Conservation (phyloP, 2,888 invertebrate species). For the Drosophila koepferae region DNA sequence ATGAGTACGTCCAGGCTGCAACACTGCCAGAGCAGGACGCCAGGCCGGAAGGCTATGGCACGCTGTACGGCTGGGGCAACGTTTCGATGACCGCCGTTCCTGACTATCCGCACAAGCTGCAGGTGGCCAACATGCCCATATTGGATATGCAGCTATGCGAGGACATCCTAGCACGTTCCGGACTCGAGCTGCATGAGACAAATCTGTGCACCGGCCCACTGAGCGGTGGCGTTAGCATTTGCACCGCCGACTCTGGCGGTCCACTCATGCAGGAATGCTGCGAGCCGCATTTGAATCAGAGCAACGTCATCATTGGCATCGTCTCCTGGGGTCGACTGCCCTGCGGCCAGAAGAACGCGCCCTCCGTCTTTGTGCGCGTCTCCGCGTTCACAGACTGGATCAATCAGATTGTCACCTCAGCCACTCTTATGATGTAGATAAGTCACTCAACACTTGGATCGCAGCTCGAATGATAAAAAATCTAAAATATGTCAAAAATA, state of each 20-base stretch:
- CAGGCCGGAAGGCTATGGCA: slow-evolving; percentile 78
- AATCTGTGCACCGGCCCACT: slow-evolving; percentile 84
- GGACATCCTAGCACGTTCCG: slow-evolving; percentile 76
- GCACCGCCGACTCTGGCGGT: slow-evolving; percentile 84
- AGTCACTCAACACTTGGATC: slow-evolving; percentile 13
- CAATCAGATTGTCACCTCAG: slow-evolving; percentile 70
- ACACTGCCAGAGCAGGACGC: slow-evolving; percentile 77
- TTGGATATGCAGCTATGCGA: slow-evolving; percentile 80
- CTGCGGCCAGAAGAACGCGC: slow-evolving; percentile 84
- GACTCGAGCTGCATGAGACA: slow-evolving; percentile 81
- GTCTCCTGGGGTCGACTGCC: slow-evolving; percentile 86
- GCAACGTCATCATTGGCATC: slow-evolving; percentile 84
- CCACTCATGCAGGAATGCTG: slow-evolving; percentile 82
- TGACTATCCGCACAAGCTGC: slow-evolving; percentile 80
- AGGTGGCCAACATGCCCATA: slow-evolving; percentile 82
- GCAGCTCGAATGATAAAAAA: slow-evolving; percentile 65
- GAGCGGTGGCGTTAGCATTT: slow-evolving; percentile 83
- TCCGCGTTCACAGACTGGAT: slow-evolving; percentile 85
- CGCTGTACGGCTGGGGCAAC: slow-evolving; percentile 84
- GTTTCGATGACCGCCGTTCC: slow-evolving; percentile 83
- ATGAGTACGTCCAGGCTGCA: slow-evolving; percentile 78
- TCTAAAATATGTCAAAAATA: slow-evolving; percentile 29
- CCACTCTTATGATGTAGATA: slow-evolving; percentile 70
- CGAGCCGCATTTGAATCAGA: slow-evolving; percentile 62
- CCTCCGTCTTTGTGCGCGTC: slow-evolving; percentile 86